Evolutionary conservation across 2,113 vertebrate genomes (phyloP), one percentile per base, ranked within the genome.

Genomic region (Excalfactoria chinensis): DNA sequence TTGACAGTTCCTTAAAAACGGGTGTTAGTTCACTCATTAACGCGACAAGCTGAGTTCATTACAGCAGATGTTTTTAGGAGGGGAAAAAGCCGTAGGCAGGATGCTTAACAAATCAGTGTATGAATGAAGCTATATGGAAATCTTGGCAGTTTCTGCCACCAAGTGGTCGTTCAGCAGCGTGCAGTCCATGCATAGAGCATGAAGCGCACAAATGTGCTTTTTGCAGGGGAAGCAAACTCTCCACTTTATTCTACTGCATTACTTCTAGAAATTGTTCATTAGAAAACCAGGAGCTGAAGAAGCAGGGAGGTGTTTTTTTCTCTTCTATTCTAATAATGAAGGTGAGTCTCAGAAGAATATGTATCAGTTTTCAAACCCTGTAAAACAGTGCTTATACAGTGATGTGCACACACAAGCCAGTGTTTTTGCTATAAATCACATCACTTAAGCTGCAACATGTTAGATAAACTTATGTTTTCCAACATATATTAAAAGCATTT

Each of bases 111-210:
- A 23, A 13, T 40, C 32, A 37, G 34, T 67, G 46, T 70, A 32
- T 41, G 63, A 55, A 23, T 20, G 17, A 19, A 56, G 16, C 56
- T 59, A 19, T 3, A 32, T 77, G 41, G 62, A 92, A 96, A 84
- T 62, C 56, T 87, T 96, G 83, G 70, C 80, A 71, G 56, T 75
- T 59, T 82, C 96, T 96, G 97, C 97, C 97, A 95, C 94, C 97
- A 93, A 92, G 97, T 96, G 97, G 97, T 67, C 17, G 40, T 30
- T 86, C 66, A 79, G 63, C 37, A 90, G 21, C 2, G 4, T 92
- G 44, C 97, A 94, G 0, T 32, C 32, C 21, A 22, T 74, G 23
- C 15, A 17, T 21, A 37, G 15, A 17, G 23, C 37, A 9, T 62
- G 59, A 62, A 62, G 37, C 16, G 19, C 35, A 63, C 25, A 40